Evolutionary conservation across 2,888 invertebrate genomes (phyloP), one percentile per base, ranked within the genome.

Genomic region (Pteria penguin): DNA sequence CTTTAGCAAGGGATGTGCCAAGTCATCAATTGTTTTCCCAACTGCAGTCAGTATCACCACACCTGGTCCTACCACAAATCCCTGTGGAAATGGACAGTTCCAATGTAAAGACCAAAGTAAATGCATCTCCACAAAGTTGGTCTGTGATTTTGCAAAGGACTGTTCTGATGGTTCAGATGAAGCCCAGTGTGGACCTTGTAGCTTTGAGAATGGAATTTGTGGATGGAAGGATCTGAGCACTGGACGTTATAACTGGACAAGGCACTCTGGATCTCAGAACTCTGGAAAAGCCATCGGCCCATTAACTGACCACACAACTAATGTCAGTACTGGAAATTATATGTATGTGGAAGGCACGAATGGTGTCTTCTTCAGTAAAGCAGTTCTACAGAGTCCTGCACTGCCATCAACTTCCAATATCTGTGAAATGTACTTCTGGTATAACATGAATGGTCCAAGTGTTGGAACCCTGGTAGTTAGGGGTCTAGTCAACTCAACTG

Each of bases 111-210:
- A 78, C 69, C 79, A 80, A n/a, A 65, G 68, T 18, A 80, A 69
- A n/a, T 90, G 90, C 68, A 86, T 90, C 24, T 63, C 80, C 4
- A 63, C 69, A 24, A 63, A 60, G 4, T 81, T 82, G 33, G 79
- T 86, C n/a, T 90, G 90, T 79, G 87, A 90, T 75, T 88, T 87
- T 65, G 77, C 75, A 8, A 62, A 72, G 4, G 86, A 89, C 66
- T 89, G 89, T 65, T 57, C 31, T 14, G 88, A 88, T 76, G 84
- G 84, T 1, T 85, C 86, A 32, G 90, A 90, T 82, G 90, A 90
- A 69, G 79, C 70, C 1, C 81, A 78, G 26, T 90, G 90, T 82
- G 90, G 90, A 24, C 79, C 85, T 14, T 91, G 91, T 80, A 80
- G 83, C 63, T 91, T 91, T 86, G 90, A 91, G 79, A 66, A 33